Percentiles rank a stretch among this genome's conserved stretches.
These are phyloP conservation scores for Lanius ludovicianus DNA, from an alignment of 2,113 vertebrate genomes.

Conservation along the genomic window DNA sequence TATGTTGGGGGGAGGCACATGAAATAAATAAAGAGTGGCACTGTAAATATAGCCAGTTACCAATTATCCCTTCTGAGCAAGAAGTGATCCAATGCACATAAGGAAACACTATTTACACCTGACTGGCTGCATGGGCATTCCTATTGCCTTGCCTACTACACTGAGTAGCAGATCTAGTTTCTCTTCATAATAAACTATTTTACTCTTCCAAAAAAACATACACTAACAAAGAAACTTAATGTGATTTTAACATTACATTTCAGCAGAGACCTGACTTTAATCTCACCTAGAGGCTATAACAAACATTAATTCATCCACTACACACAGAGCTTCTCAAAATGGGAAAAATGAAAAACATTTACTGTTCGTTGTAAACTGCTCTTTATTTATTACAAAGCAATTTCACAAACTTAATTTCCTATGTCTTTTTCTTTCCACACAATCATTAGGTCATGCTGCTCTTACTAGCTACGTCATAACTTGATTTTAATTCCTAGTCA, in stretches of 20 bases:
- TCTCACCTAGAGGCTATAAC: not conserved
- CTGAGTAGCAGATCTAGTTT: not conserved
- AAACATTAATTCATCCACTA: not conserved
- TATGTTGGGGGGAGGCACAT: fast-evolving
- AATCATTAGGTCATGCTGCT: not conserved
- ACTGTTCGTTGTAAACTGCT: not conserved
- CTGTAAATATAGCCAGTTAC: not conserved
- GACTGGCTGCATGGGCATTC: not conserved
- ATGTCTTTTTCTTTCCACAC: not conserved
- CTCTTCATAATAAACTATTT: not conserved
- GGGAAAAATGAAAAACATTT: not conserved
- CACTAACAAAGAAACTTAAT: not conserved
- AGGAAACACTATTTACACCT: not conserved
- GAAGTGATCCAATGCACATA: not conserved
- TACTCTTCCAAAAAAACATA: not conserved
- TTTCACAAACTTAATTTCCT: not conserved
- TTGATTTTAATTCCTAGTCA: not conserved
- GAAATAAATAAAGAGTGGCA: not conserved
- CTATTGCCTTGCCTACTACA: not conserved
- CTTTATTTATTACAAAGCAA: not conserved
- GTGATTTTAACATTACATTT: not conserved
- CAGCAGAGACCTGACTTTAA: not conserved
- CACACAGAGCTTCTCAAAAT: not conserved
- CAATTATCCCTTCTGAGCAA: not conserved
- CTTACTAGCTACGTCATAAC: not conserved